A percentile compares a stretch with the other conserved stretches of the same genome.
phyloP scores from a whole-genome alignment of 2,888 invertebrate genomes.

The Pandemis cinnamomeana region DNA sequence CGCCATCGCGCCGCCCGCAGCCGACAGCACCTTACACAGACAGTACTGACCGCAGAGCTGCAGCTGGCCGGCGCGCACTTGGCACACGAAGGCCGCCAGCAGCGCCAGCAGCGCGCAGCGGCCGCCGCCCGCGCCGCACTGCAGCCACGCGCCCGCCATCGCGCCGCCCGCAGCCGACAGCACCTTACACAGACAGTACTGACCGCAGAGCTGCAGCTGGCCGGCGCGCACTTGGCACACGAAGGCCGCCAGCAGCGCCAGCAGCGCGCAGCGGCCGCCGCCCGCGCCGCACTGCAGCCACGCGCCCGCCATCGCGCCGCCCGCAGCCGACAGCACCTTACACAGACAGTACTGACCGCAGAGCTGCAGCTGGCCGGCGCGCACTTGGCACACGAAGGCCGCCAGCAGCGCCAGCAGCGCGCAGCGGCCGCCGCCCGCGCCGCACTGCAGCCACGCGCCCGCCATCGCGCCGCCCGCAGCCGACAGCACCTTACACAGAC shows the following conservation, averaged over 20 bases:
- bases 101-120: conserved; percentile 86
- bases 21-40: too few species aligned
- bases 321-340: too few species aligned
- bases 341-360: conserved; percentile 69
- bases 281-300: conserved; percentile 79
- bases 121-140: conserved; percentile 82
- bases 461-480: conserved; percentile 52
- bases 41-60: conserved; percentile 80
- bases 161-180: conserved; percentile 47
- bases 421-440: conserved; percentile 85
- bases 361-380: conserved; percentile 85
- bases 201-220: conserved; percentile 84
- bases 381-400: conserved; percentile 86
- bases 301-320: conserved; percentile 61
- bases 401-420: conserved; percentile 87
- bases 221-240: conserved; percentile 87
- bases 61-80: conserved; percentile 86
- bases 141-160: conserved; percentile 66
- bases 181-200: conserved; percentile 44
- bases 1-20: conserved; percentile 52
- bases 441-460: conserved; percentile 69
- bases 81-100: conserved; percentile 85
- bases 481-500: background rate
- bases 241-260: conserved; percentile 85
- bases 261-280: conserved; percentile 86